Conservation (phyloP, 2,113 vertebrate species). For the Orthonyx spaldingii region DNA sequence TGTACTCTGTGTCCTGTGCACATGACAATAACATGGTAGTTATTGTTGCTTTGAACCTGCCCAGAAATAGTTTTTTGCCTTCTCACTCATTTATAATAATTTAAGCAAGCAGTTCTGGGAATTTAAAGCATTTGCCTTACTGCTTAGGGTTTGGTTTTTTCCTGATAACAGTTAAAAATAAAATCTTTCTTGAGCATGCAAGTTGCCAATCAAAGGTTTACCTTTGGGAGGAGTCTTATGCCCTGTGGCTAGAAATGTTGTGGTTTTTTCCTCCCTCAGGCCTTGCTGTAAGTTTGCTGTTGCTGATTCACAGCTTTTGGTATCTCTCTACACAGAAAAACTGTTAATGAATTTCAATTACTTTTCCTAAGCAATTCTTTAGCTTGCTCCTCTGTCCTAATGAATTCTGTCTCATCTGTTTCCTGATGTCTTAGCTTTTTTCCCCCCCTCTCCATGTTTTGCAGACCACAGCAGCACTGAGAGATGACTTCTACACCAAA, state of each 20-base stretch:
- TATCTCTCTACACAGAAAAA: not conserved
- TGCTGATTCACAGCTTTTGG: not conserved
- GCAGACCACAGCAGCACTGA: not conserved
- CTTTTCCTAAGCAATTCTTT: not conserved
- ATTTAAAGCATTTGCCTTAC: not conserved
- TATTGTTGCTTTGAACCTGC: not conserved
- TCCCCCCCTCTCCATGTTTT: no score
- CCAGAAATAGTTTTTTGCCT: not conserved
- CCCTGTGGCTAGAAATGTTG: not conserved
- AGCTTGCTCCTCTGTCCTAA: not conserved
- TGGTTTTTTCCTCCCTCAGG: not conserved
- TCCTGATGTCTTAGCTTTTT: not conserved
- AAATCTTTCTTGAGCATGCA: not conserved
- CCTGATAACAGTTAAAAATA: not conserved
- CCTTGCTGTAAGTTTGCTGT: not conserved
- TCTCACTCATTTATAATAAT: not conserved
- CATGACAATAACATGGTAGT: not conserved
- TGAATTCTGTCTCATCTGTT: not conserved
- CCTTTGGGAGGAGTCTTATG: not conserved
- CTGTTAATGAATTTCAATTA: not conserved
- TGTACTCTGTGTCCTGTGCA: not conserved
- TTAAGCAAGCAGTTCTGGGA: not conserved
- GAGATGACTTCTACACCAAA: not conserved
- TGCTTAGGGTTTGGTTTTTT: not conserved
- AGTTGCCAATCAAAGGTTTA: accelerated